Conservation (phyloP, 2,797 vertebrate genomes). For the Hydrophis major region DNA sequence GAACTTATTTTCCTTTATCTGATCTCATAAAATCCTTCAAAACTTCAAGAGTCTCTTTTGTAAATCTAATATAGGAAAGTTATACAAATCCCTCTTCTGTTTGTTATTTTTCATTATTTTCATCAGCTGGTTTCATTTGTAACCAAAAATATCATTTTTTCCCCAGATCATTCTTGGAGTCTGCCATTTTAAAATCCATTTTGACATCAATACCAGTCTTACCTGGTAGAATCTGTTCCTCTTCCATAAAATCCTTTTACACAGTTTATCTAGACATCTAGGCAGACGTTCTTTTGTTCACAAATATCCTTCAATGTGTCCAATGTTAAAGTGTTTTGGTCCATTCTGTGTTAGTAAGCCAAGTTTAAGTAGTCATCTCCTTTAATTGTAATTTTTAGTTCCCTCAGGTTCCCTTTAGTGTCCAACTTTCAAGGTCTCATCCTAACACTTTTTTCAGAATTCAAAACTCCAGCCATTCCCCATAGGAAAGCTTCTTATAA, state of each 20-base stretch:
- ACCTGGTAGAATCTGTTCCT: not conserved
- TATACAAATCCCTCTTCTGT: not conserved
- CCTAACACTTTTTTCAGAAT: not conserved
- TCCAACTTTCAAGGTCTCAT: not conserved
- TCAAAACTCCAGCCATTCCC: not conserved
- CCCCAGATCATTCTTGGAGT: not conserved
- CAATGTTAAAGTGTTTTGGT: not conserved
- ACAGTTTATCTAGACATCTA: not conserved
- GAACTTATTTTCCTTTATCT: not conserved
- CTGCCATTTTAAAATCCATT: not conserved
- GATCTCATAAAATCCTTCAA: not conserved
- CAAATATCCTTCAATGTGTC: not conserved
- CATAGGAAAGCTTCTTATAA: too few species aligned
- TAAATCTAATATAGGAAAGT: not conserved
- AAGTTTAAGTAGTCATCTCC: not conserved
- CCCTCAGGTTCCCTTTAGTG: not conserved
- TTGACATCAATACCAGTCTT: not conserved
- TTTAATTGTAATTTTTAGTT: not conserved
- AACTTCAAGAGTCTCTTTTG: not conserved
- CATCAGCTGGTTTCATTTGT: not conserved
- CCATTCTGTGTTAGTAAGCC: not conserved
- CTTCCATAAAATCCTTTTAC: not conserved
- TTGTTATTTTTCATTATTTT: not conserved
- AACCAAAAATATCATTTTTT: not conserved
- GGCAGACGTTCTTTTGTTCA: not conserved